Conservation (phyloP, 2,113 vertebrate genomes). For the Paratilapia polleni region DNA sequence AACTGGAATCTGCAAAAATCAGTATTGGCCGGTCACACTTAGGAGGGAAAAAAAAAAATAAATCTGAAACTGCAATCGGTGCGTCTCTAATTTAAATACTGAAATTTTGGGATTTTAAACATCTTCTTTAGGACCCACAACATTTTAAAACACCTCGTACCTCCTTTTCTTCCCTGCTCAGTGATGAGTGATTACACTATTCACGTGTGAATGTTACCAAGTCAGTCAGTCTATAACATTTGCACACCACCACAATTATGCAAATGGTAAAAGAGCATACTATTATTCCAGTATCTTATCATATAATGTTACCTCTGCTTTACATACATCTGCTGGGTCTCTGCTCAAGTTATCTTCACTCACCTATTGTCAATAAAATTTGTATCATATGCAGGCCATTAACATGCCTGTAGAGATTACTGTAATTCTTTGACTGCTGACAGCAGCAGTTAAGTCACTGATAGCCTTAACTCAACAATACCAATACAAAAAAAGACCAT, state of each 20-base stretch:
- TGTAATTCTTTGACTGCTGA: slow-evolving; percentile 9
- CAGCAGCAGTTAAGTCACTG: background rate
- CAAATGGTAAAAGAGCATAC: slow-evolving; percentile 23
- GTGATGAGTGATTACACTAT: background rate
- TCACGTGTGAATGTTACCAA: slow-evolving; percentile 6
- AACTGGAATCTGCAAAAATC: background rate
- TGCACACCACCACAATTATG: slow-evolving; percentile 34
- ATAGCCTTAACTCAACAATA: background rate
- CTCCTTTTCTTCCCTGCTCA: background rate
- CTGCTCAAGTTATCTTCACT: background rate
- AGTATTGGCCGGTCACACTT: background rate
- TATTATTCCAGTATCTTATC: slow-evolving; percentile 2
- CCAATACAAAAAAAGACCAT: background rate
- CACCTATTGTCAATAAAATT: background rate
- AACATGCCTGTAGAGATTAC: background rate
- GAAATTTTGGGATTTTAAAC: background rate
- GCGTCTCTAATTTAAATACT: background rate
- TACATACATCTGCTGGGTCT: slow-evolving; percentile 1
- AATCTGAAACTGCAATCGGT: too few relatives aligned
- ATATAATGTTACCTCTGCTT: background rate
- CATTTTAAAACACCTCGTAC: background rate
- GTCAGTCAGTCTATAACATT: background rate
- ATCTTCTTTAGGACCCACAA: background rate
- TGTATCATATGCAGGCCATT: background rate
- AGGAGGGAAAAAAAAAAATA: too few relatives aligned